Evolutionary conservation across 2,888 invertebrate species (phyloP), one percentile per base, ranked within the genome.

Genomic region (Aethes cnicana): DNA sequence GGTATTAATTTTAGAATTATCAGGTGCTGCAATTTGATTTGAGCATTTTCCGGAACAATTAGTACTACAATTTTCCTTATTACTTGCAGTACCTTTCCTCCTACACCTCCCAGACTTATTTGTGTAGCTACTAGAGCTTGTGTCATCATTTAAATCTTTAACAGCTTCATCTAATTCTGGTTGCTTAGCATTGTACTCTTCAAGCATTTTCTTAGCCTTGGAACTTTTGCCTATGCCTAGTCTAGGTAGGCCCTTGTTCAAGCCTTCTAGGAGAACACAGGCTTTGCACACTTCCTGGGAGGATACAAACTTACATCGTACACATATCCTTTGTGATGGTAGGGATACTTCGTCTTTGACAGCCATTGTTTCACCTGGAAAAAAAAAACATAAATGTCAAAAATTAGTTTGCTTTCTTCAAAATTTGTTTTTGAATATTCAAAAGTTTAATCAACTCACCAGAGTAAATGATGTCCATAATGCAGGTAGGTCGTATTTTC

Each of bases 281-380:
- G 99, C 99, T 80, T 99, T 99, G 79, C 99, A 99, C 2, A 98
- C 92, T 64, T 94, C 93, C 75, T 98, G 98, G 56, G 98, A 98
- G 0, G 96, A 96, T 0, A 96, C 94, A 80, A 95, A 99, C 18
- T 96, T 95, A 84, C 99, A 99, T 33, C 95, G 91, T 4, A 90
- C 89, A 77, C 99, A 99, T 35, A 90, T 92, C 46, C 95, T 94
- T 68, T 96, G 93, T 26, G 92, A 91, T 0, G 98, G 98, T 76
- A 97, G 92, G 68, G 94, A 95, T 0, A 96, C 92, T 42, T 92
- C 93, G 62, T 95, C 95, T 70, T 96, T 95, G 9, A 98, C 92
- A 47, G 93, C 91, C 72, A 99, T 84, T 49, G 94, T 93, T 90
- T 98, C 98, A 43, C 97, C 97, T 94, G 74, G 30, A 89, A 88